Percentiles rank a stretch among this genome's conserved stretches.
These are phyloP conservation scores for Eilema sororculum DNA, from an alignment of 2,888 invertebrate species.

Conservation along the genomic window DNA sequence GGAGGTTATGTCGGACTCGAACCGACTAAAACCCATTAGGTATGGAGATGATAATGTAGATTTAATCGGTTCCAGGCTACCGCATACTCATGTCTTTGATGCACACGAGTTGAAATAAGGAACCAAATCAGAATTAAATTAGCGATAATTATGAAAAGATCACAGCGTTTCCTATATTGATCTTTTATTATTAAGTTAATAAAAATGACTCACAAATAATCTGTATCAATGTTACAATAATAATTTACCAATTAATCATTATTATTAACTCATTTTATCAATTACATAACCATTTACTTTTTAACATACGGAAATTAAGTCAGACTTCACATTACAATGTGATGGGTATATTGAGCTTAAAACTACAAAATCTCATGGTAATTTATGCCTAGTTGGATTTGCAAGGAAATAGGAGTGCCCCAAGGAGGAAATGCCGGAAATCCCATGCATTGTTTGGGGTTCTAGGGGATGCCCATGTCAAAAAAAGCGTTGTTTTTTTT, in stretches of 20 bases:
- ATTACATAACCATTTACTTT: background rate
- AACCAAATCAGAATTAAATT: background rate
- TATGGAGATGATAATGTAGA: background rate
- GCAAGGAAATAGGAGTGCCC: too few relatives aligned
- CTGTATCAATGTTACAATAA: background rate
- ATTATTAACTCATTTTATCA: background rate
- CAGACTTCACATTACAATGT: too few relatives aligned
- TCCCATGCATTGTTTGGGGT: too few relatives aligned
- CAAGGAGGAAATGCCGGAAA: too few relatives aligned
- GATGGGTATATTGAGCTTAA: too few relatives aligned
- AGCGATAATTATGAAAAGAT: background rate
- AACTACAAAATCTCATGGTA: too few relatives aligned
- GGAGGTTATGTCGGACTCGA: too few relatives aligned
- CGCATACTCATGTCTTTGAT: background rate
- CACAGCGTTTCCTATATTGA: background rate
- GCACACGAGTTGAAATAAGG: background rate
- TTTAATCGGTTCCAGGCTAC: background rate
- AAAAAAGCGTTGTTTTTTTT: too few relatives aligned
- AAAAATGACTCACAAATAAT: background rate
- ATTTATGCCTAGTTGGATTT: too few relatives aligned
- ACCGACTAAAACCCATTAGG: too few relatives aligned
- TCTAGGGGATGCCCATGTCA: too few relatives aligned
- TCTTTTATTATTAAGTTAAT: background rate
- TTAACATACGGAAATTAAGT: background rate
- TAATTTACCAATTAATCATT: background rate